Evolutionary conservation across 2,113 vertebrate species (phyloP).

Genomic region (Plectropomus leopardus): DNA sequence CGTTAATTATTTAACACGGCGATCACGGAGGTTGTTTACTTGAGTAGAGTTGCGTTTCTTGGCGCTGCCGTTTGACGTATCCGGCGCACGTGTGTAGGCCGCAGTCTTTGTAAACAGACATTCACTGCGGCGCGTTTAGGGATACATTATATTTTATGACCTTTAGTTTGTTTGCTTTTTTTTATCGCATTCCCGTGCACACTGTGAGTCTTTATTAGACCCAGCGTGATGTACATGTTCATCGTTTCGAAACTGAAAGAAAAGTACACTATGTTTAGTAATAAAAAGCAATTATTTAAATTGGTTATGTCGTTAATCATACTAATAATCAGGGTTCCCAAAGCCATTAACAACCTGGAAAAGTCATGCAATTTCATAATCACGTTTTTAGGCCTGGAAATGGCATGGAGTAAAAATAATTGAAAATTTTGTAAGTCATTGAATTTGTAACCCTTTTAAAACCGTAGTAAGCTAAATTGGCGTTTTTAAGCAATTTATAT

Average conservation of each 20-base stretch:
- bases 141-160: neutral
- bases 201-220: neutral
- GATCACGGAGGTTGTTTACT: constrained; percentile 5
- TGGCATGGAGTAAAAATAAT: no score
- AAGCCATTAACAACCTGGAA: no score
- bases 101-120: constrained; percentile 65
- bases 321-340: no score
- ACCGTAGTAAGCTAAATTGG: no score
- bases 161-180: neutral
- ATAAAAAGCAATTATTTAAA: no score
- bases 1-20: neutral
- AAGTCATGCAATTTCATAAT: no score
- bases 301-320: neutral
- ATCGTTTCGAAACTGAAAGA: neutral
- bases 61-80: constrained; percentile 38
- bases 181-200: neutral
- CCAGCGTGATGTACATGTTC: neutral
- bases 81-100: constrained; percentile 50
- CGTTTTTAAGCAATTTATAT: no score
- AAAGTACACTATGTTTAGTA: no score
- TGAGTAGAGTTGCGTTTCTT: neutral
- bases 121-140: neutral
- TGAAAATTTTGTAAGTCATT: no score
- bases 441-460: no score
- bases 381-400: no score